A percentile compares a stretch with the other conserved stretches of the same genome.
phyloP scores from a whole-genome alignment of 37 sponge, comb jelly and placozoan genomes.

The Hexactinellida sp. region DNA sequence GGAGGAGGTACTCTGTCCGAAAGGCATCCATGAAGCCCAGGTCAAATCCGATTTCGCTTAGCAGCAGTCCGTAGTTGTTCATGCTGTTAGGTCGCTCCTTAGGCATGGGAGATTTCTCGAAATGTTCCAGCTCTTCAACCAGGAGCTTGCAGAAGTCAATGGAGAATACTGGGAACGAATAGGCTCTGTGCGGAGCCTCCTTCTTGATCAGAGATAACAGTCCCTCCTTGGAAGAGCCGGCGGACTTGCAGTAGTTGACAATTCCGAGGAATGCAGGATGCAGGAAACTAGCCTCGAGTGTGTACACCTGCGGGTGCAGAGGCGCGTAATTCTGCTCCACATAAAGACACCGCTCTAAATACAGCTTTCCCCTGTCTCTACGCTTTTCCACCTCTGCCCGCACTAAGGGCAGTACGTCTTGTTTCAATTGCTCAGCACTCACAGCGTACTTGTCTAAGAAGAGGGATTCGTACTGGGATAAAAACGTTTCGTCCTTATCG shows the following conservation, averaged over 20 bases:
- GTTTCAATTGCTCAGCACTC: neutral
- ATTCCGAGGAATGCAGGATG: slow-evolving; percentile 24
- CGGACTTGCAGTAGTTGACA: slow-evolving; percentile 33
- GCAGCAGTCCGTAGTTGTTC: slow-evolving; percentile 65
- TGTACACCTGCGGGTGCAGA: slow-evolving; percentile 38
- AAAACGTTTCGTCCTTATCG: slow-evolving; percentile 27
- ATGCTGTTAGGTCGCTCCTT: slow-evolving; percentile 74
- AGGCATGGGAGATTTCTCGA: slow-evolving; percentile 39
- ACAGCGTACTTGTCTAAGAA: neutral
- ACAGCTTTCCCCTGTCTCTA: slow-evolving; percentile 22
- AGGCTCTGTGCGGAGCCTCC: slow-evolving; percentile 26
- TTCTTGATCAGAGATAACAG: neutral
- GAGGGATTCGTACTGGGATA: neutral
- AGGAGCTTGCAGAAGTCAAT: slow-evolving; percentile 32
- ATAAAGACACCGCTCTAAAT: slow-evolving; percentile 10
- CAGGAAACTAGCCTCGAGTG: slow-evolving; percentile 31
- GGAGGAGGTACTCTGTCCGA: slow-evolving; percentile 33
- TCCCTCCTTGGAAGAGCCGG: slow-evolving; percentile 22
- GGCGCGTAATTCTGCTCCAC: slow-evolving; percentile 24
- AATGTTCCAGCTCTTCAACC: slow-evolving; percentile 45
- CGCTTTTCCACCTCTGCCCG: slow-evolving; percentile 33
- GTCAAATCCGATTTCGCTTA: slow-evolving; percentile 61
- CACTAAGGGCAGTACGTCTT: slow-evolving; percentile 16
- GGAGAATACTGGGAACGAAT: slow-evolving; percentile 54
- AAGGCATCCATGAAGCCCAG: slow-evolving; percentile 34